Percentiles rank a stretch among this genome's conserved stretches.
phyloP scores from a whole-genome alignment of 2,888 invertebrate species.

The Candidula unifasciata region DNA sequence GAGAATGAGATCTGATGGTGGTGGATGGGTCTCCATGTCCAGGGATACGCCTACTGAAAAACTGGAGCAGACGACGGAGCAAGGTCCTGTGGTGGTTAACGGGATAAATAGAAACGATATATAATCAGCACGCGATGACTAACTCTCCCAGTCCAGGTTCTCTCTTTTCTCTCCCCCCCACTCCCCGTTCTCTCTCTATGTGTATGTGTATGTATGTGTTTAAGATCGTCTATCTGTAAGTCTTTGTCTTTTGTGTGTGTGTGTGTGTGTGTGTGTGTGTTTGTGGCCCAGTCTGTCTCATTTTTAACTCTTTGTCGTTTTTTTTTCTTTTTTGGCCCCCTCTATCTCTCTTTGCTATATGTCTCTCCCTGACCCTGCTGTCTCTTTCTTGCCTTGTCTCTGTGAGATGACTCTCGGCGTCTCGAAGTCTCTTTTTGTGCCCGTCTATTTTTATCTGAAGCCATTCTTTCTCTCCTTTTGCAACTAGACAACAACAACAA shows the following conservation, averaged over 20 bases:
- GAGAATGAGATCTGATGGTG: constrained; percentile 27
- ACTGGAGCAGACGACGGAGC: constrained; percentile 21
- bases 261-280: background rate
- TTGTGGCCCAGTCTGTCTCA: no score
- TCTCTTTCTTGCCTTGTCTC: no score
- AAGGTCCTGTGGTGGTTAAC: background rate
- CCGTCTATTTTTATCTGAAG: no score
- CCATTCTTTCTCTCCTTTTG: no score
- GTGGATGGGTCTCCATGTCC: constrained; percentile 46
- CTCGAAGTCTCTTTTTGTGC: no score
- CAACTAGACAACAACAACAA: no score
- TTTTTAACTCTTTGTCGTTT: no score
- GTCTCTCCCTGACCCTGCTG: no score
- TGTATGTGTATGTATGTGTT: background rate
- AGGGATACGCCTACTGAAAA: constrained; percentile 31
- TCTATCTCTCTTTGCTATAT: no score
- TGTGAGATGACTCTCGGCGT: no score
- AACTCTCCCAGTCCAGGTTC: no score
- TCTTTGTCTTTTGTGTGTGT: constrained; percentile 10
- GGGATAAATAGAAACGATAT: background rate
- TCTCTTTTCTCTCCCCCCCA: background rate
- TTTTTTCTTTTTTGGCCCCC: no score
- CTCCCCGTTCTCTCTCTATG: background rate
- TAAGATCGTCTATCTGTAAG: background rate
- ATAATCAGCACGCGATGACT: background rate